A percentile compares a stretch with the other conserved stretches of the same genome.
phyloP scores from a whole-genome alignment of 2,113 vertebrate genomes.

The Thinocorus orbignyianus region DNA sequence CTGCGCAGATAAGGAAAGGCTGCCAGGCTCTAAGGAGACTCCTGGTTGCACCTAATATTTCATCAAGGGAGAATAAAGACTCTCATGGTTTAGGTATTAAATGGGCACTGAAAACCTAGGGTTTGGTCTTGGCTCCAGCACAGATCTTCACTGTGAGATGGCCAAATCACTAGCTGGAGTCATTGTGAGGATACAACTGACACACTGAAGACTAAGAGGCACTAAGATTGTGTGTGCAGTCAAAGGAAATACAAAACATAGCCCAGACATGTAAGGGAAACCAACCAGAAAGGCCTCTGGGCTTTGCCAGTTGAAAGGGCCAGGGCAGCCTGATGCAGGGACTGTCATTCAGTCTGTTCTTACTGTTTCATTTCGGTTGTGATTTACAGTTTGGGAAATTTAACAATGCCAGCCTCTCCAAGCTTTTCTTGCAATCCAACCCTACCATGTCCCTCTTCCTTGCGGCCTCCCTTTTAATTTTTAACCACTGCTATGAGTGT shows the following conservation, averaged over 20 bases:
- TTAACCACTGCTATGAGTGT: background rate
- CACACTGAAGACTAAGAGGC: background rate
- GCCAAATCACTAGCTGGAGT: background rate
- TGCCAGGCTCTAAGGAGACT: background rate
- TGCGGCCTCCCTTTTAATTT: background rate
- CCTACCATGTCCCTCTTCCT: background rate
- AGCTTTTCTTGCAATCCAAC: background rate
- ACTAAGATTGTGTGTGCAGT: background rate
- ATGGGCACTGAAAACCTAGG: background rate
- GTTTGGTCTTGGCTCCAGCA: background rate
- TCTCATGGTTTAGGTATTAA: background rate
- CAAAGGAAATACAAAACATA: background rate
- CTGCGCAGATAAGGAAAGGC: background rate
- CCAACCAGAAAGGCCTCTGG: background rate
- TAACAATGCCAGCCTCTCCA: background rate
- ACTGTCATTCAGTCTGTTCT: background rate
- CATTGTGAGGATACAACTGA: background rate
- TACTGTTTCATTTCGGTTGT: background rate
- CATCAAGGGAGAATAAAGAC: background rate
- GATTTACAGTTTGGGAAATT: background rate
- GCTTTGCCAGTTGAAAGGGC: background rate
- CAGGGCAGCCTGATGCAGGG: background rate
- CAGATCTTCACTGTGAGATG: background rate
- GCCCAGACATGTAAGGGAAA: background rate
- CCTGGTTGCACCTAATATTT: background rate